Evolutionary conservation across 1,140 invertebrate genomes (phyloP).

Genomic region (Paraescarpia echinospica): DNA sequence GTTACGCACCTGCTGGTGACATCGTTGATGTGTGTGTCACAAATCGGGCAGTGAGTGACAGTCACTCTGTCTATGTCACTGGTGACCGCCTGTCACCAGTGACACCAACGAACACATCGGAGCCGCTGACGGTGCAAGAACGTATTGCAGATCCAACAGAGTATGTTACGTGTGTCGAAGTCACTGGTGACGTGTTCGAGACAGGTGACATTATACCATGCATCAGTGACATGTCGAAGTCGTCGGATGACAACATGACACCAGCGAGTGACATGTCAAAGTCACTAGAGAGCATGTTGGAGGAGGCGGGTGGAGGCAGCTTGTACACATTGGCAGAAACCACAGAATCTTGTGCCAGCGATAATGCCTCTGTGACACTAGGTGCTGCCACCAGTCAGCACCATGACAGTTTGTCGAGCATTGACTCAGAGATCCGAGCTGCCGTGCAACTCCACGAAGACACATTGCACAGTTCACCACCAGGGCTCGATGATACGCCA

Average conservation of each 20-base stretch:
- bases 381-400: neutral
- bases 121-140: neutral
- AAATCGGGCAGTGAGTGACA: neutral
- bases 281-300: neutral
- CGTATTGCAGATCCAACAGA: neutral
- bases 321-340: neutral
- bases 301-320: neutral
- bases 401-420: neutral
- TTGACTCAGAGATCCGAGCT: neutral
- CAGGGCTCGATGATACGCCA: neutral
- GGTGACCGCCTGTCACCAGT: neutral
- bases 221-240: neutral
- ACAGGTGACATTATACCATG: neutral
- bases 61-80: neutral
- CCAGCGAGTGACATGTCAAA: slow-evolving; percentile 9
- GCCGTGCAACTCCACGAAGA: neutral
- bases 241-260: neutral
- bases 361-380: neutral
- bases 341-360: neutral
- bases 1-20: neutral
- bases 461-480: neutral
- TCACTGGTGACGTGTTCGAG: neutral
- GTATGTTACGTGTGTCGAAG: neutral
- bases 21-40: neutral
- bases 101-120: neutral